A percentile compares a stretch with the other conserved stretches of the same genome.
Conservation (phyloP, 2,888 invertebrate genomes). For the Agrotis clavis region DNA sequence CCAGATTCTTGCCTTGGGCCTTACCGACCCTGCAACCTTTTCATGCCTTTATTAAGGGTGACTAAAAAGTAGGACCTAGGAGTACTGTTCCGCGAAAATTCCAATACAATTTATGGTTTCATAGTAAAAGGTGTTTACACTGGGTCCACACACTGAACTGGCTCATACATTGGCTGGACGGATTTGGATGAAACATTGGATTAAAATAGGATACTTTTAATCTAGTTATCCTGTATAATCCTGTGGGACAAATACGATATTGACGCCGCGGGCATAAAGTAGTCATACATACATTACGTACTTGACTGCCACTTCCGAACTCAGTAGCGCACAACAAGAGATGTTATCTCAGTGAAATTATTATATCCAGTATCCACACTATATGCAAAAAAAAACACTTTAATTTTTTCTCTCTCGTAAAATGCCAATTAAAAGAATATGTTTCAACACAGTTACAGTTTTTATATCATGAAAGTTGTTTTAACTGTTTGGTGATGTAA, state of each 20-base stretch:
- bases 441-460: conserved; percentile 17
- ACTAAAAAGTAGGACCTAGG: too few relatives aligned
- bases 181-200: too few relatives aligned
- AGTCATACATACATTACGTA: conserved; percentile 12
- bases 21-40: too few relatives aligned
- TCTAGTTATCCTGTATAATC: conserved; percentile 18
- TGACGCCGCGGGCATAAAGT: too few relatives aligned
- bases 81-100: too few relatives aligned
- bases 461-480: background rate
- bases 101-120: too few relatives aligned
- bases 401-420: conserved; percentile 28
- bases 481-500: conserved; percentile 1
- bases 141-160: too few relatives aligned
- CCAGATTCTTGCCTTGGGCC: too few relatives aligned
- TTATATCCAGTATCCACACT: conserved; percentile 65
- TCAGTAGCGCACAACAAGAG: conserved; percentile 51
- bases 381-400: conserved; percentile 41
- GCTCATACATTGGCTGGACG: too few relatives aligned
- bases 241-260: background rate
- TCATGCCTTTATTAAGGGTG: too few relatives aligned
- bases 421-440: conserved; percentile 36
- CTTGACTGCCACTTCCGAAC: conserved; percentile 58
- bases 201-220: too few relatives aligned
- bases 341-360: conserved; percentile 76
- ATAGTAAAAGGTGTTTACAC: too few relatives aligned